phyloP scores from a whole-genome alignment of 2,113 vertebrate species.

The Microcebus tavaratra region DNA sequence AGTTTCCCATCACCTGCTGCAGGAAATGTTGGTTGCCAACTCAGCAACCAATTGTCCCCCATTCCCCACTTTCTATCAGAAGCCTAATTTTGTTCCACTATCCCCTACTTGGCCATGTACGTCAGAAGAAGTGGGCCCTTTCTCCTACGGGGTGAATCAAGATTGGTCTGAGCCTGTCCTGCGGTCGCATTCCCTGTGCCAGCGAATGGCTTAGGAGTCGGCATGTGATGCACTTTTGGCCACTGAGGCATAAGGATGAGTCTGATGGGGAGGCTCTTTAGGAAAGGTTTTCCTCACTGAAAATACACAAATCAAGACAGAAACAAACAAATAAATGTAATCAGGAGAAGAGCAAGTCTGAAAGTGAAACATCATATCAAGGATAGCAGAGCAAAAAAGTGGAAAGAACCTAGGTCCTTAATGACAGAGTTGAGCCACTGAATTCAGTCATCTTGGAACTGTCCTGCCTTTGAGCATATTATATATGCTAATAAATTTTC shows the following conservation, averaged over 20 bases:
- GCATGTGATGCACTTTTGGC: not conserved
- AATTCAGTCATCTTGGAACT: not conserved
- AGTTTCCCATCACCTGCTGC: not conserved
- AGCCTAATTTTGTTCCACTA: not conserved
- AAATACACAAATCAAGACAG: not conserved
- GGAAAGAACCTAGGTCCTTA: not conserved
- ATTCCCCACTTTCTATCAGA: not conserved
- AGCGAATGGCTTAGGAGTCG: not conserved
- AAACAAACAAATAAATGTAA: not conserved
- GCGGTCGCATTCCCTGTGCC: not conserved
- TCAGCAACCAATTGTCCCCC: not conserved
- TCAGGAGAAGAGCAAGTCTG: not conserved
- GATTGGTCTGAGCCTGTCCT: not conserved
- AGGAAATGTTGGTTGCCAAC: not conserved
- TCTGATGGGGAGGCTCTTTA: not conserved
- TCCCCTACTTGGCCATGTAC: not conserved
- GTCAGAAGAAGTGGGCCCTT: not conserved
- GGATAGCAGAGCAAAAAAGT: not conserved
- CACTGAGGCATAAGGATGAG: not conserved
- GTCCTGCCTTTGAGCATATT: not conserved
- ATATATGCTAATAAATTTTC: not conserved
- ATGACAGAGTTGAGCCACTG: not conserved
- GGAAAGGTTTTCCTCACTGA: not conserved
- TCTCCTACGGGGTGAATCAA: not conserved
- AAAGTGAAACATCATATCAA: not conserved